A percentile compares a stretch with the other conserved stretches of the same genome.
phyloP scores from a whole-genome alignment of 2,797 vertebrate genomes.

The Enteromius treurensis region DNA sequence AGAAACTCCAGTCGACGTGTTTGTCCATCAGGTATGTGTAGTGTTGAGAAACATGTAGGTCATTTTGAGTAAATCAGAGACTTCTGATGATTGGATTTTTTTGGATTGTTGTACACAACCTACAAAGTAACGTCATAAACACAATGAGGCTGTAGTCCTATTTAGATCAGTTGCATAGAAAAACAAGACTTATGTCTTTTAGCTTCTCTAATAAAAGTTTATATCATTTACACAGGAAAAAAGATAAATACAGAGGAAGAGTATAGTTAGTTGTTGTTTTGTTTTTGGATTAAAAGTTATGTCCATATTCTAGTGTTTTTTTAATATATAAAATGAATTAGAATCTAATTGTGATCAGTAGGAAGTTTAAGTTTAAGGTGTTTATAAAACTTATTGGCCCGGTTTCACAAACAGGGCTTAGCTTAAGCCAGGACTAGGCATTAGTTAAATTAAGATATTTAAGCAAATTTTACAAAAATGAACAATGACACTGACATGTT shows the following conservation, averaged over 20 bases:
- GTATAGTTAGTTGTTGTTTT: not conserved
- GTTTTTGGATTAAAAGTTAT: not conserved
- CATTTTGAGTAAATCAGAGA: not conserved
- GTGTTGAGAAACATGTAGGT: not conserved
- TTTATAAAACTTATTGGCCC: not conserved
- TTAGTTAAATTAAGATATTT: too few species aligned
- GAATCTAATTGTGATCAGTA: not conserved
- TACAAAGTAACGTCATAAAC: not conserved
- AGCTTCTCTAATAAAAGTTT: not conserved
- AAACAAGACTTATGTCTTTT: not conserved
- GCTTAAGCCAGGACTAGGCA: too few species aligned
- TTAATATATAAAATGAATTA: not conserved
- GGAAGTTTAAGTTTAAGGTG: not conserved
- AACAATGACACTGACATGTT: too few species aligned
- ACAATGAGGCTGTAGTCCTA: not conserved
- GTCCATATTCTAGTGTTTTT: not conserved
- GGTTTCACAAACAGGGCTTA: too few species aligned
- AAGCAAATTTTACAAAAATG: too few species aligned
- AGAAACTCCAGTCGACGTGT: conserved; percentile 93
- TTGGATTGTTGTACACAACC: not conserved
- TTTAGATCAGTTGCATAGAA: not conserved
- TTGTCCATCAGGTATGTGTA: conserved; percentile 92
- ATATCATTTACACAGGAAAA: not conserved
- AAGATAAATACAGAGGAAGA: not conserved
- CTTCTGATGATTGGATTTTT: too few species aligned